Base-by-base conservation (phyloP, 2,888 invertebrate genomes). In the Poecilobothrus nobilitatus region DNA sequence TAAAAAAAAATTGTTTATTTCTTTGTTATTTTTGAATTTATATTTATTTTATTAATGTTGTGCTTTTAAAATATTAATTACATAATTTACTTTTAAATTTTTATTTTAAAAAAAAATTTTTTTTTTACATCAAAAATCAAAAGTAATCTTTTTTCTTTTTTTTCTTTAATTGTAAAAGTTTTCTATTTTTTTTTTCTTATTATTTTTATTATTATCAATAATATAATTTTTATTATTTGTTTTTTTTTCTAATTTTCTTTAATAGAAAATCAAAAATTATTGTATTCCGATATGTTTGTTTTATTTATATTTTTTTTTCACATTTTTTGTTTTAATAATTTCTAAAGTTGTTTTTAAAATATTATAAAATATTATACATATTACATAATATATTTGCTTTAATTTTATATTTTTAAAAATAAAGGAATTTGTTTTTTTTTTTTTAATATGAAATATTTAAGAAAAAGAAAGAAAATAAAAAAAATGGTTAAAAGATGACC, bases 271-370 rank as follows among this genome's bases (percentile, higher is more conserved):
- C 18, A 53, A 53, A 44, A 53, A 10, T 53, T 18, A 18, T 53
- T 12, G 15, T 53, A 53, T 53, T 53, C 53, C 53, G 53, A 53
- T 53, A 53, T 53, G 53, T 53, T 53, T 53, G 53, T 53, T 53
- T 53, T 41, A 53, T 53, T 18, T 37, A 37, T 37, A 5, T 37
- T 37, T 37, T 37, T 8, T 10, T 37, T 44, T 12, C 12, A 44
- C 18, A 53, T 18, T 18, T 53, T 37, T 53, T 18, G 18, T n/a
- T 12, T 18, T 53, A 53, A 53, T 18, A n/a, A 18, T 53, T 53
- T 18, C 18, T 53, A 18, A 53, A 53, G n/a, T 18, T 12, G n/a
- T 18, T 6, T 53, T 15, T 18, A 53, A 18, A 53, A 53, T 18
- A 53, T 53, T 41, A 12, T 41, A 41, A 41, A 12, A 12, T 41